Percentiles rank a stretch among this genome's conserved stretches.
phyloP scores from a whole-genome alignment of 2,113 vertebrate species.

The Catharus fuscescens region DNA sequence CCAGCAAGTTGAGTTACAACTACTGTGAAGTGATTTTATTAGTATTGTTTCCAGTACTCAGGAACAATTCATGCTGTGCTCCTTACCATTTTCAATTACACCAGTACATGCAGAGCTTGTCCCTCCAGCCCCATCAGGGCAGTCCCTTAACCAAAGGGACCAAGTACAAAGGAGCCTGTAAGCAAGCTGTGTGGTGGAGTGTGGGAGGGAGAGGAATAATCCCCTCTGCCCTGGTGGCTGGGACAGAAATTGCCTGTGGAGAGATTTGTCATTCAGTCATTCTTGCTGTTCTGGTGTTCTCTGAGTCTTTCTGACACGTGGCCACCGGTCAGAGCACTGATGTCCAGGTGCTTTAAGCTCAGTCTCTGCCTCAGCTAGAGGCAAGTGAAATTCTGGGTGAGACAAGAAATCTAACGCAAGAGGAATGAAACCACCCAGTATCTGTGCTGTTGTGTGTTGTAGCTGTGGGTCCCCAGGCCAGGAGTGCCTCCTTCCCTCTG shows the following conservation, averaged over 20 bases:
- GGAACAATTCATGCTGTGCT: constrained; percentile 16
- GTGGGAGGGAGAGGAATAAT: neutral
- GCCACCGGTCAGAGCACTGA: neutral
- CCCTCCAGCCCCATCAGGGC: neutral
- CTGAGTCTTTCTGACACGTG: neutral
- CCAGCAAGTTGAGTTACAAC: neutral
- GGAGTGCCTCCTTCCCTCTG: neutral
- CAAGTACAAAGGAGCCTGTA: constrained; percentile 19
- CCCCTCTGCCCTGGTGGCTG: neutral
- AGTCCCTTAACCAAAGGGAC: constrained; percentile 20
- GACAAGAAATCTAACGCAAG: neutral
- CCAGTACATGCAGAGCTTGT: neutral
- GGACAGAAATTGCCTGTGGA: neutral
- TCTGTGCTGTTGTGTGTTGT: neutral
- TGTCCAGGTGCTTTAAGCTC: neutral
- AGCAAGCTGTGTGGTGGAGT: neutral
- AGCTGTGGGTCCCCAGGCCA: neutral
- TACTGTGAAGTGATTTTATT: constrained; percentile 15
- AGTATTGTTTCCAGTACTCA: constrained; percentile 28
- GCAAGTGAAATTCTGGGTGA: neutral
- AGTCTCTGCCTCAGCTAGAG: neutral
- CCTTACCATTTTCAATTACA: neutral
- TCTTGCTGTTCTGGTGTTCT: neutral
- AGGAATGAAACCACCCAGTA: neutral
- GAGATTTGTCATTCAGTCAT: neutral